These are phyloP conservation scores for Melanotaenia pygmaea DNA, from an alignment of 2,797 vertebrate species.

Conservation along the genomic window DNA sequence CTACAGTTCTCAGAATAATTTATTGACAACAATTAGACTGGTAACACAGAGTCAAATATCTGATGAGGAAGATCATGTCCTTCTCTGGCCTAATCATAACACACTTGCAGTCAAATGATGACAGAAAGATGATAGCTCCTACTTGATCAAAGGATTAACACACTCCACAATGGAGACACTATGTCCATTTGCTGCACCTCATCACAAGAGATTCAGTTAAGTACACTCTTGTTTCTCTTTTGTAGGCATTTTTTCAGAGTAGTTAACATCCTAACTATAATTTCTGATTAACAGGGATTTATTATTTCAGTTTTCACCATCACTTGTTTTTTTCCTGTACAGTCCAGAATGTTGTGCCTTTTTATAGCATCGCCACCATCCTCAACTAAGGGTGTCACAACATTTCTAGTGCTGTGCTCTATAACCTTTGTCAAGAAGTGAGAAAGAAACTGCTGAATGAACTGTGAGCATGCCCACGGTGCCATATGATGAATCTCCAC, in stretches of 20 bases:
- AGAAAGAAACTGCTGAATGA: slow-evolving; percentile 32
- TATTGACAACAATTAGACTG: background rate
- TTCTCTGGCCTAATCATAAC: background rate
- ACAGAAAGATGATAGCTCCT: slow-evolving; percentile 16
- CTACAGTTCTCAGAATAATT: background rate
- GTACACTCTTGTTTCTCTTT: background rate
- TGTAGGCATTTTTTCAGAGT: background rate
- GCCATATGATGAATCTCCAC: slow-evolving; percentile 42
- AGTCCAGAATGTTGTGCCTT: slow-evolving; percentile 28
- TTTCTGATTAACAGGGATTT: background rate
- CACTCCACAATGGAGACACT: background rate
- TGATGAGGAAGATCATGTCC: background rate
- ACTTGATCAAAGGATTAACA: background rate
- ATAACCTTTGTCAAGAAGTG: slow-evolving; percentile 24
- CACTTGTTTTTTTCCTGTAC: background rate
- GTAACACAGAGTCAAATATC: background rate
- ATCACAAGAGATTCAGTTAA: background rate
- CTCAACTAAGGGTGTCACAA: background rate
- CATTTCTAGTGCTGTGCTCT: slow-evolving; percentile 18
- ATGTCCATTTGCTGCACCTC: background rate
- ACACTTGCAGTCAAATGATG: slow-evolving; percentile 4
- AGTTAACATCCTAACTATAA: background rate
- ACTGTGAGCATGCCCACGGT: slow-evolving; percentile 2
- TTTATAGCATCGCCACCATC: slow-evolving; percentile 11
- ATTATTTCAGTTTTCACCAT: background rate